Evolutionary conservation across 2,888 invertebrate genomes (phyloP).

Genomic region (Limnephilus marmoratus): DNA sequence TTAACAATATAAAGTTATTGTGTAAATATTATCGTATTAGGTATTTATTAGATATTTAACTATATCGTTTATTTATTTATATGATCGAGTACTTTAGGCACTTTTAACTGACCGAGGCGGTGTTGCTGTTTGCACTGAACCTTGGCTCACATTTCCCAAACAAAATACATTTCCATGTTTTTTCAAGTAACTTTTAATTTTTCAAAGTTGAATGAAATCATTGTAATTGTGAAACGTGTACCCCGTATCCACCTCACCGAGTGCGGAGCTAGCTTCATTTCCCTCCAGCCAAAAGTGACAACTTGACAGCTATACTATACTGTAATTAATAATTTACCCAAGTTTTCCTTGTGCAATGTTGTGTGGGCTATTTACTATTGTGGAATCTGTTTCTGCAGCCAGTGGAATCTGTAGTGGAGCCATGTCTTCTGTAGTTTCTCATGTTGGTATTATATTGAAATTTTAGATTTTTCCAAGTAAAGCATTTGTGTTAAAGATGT

Average conservation of each 20-base stretch:
- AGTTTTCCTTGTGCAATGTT: constrained; percentile 19
- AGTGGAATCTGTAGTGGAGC: background rate
- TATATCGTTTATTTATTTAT: constrained; percentile 77
- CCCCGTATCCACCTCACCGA: background rate
- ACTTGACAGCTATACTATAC: constrained; percentile 27
- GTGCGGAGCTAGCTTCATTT: constrained; percentile 13
- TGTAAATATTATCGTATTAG: constrained; percentile 77
- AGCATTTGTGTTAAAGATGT: constrained; percentile 36
- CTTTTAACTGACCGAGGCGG: constrained; percentile 46
- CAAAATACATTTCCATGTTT: constrained; percentile 62
- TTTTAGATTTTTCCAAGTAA: constrained; percentile 17
- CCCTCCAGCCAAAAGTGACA: constrained; percentile 14
- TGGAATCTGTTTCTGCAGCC: background rate
- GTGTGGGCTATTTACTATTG: background rate
- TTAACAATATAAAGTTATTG: constrained; percentile 67
- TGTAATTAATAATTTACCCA: background rate
- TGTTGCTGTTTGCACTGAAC: constrained; percentile 5
- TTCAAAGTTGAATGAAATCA: constrained; percentile 19
- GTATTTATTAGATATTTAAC: constrained; percentile 80
- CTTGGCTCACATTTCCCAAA: constrained; percentile 54
- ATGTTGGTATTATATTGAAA: background rate
- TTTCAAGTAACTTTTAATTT: constrained; percentile 35
- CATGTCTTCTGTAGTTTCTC: background rate
- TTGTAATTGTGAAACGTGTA: constrained; percentile 33
- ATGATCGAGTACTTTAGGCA: constrained; percentile 60